A percentile compares a stretch with the other conserved stretches of the same genome.
Evolutionary conservation across 1,140 invertebrate species (phyloP).

Genomic region (Archivesica marissinica): DNA sequence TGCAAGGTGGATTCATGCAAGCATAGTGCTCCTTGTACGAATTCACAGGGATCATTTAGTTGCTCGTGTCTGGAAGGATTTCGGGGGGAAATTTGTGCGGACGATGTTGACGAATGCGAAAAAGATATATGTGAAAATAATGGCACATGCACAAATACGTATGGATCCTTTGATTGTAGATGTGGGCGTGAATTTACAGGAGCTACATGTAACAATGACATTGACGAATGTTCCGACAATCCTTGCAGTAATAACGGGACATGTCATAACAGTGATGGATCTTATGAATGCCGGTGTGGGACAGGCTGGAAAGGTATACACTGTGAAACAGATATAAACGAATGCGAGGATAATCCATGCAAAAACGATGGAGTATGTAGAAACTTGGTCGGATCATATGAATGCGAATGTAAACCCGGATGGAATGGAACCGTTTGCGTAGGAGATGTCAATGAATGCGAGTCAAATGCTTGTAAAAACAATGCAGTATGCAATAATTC

Average conservation of each 20-base stretch:
- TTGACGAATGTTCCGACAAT: conserved; percentile 66
- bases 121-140: conserved; percentile 67
- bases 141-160: conserved; percentile 57
- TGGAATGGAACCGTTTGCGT: conserved; percentile 40
- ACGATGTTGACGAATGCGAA: conserved; percentile 68
- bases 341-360: conserved; percentile 55
- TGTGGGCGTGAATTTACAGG: conserved; percentile 88
- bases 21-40: conserved; percentile 95
- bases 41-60: conserved; percentile 86
- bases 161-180: conserved; percentile 41
- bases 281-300: conserved; percentile 57
- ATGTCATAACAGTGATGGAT: conserved; percentile 82
- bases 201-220: conserved; percentile 28
- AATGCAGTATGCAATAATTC: conserved; percentile 16
- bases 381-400: conserved; percentile 29
- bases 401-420: conserved; percentile 44
- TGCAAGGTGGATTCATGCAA: conserved; percentile 92
- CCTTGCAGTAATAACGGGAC: conserved; percentile 78
- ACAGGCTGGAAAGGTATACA: conserved; percentile 87
- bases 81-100: conserved; percentile 94
- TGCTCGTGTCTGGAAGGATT: conserved; percentile 91
- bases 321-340: conserved; percentile 85
- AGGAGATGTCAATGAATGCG: conserved; percentile 56
- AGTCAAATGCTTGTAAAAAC: conserved; percentile 29
- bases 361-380: conserved; percentile 55